Evolutionary conservation across 2,888 invertebrate species (phyloP), one percentile per base, ranked within the genome.

Genomic region (Eupithecia centaureata): DNA sequence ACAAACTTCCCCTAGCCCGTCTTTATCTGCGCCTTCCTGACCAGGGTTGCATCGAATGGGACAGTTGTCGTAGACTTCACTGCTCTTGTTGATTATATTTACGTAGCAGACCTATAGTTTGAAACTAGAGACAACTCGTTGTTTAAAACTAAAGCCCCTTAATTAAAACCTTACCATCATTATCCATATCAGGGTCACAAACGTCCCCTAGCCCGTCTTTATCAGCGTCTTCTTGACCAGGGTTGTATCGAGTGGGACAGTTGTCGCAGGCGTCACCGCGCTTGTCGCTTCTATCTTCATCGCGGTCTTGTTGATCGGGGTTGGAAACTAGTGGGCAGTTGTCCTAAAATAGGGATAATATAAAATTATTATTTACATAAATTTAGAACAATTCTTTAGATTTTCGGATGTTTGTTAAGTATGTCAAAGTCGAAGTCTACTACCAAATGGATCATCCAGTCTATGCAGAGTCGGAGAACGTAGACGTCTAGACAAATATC

Each of bases 241-340:
- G 95, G 91, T 99, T 99, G 42, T 97, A 96, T 4, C 95, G 91
- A 32, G 32, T 33, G 13, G 97, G 97, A 79, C 99, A 99, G 90
- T 99, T 99, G 87, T 99, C 99, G 79, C 98, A 98, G 5, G 96
- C 96, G 83, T 98, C 98, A 0, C 97, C 97, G 12, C 95, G 93
- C 72, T 94, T 95, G 80, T 97, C 97, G 27, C 95, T 95, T 77
- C 98, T 96, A 77, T 97, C 97, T 8, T 96, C 96, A 80, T 98
- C 98, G 0, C 95, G 94, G 82, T 98, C 98, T 64, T 94, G 86
- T 86, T 98, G 98, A 77, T 97, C 96, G 0, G 96, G 96, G 88
- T 98, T 98, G 12, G 95, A 94, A 1, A 94, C 94, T 32, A 97
- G 89, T 0, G 97, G 97, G 81, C 98, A 98, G 86, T 98, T 98